phyloP scores from a whole-genome alignment of 2,888 invertebrate genomes.

The Metopia argyrocephala region DNA sequence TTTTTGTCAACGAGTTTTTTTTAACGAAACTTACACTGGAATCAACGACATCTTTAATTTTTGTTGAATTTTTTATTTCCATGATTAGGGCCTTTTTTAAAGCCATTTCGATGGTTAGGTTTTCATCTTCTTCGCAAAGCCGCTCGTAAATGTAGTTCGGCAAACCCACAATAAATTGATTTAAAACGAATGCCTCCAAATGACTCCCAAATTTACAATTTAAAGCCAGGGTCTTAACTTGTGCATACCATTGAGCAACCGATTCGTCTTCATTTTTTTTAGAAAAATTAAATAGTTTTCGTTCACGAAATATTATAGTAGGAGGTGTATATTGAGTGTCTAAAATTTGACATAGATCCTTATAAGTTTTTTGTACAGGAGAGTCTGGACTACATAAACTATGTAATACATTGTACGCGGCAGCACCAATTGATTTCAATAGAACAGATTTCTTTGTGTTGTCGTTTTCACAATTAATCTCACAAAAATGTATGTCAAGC shows the following conservation, averaged over 20 bases:
- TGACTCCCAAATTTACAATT: conserved; percentile 37
- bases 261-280: conserved; percentile 22
- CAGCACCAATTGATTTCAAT: conserved; percentile 11
- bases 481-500: conserved; percentile 6
- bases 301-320: conserved; percentile 36
- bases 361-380: background rate
- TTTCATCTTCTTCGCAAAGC: conserved; percentile 41
- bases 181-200: conserved; percentile 34
- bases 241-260: conserved; percentile 31
- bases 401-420: conserved; percentile 15
- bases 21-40: conserved; percentile 19
- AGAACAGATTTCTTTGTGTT: too few relatives aligned
- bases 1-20: conserved; percentile 7
- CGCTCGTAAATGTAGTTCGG: conserved; percentile 27
- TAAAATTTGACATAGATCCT: conserved; percentile 29
- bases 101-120: conserved; percentile 9
- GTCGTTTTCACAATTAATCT: conserved; percentile 26
- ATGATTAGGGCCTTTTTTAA: conserved; percentile 39
- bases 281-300: conserved; percentile 31
- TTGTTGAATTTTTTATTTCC: conserved; percentile 14
- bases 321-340: conserved; percentile 43
- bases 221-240: conserved; percentile 40
- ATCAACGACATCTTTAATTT: background rate
- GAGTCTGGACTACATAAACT: conserved; percentile 12
- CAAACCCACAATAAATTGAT: conserved; percentile 38